A percentile compares a stretch with the other conserved stretches of the same genome.
Evolutionary conservation across 2,888 invertebrate species (phyloP).

Genomic region (Nematopogon swammerdamellus): DNA sequence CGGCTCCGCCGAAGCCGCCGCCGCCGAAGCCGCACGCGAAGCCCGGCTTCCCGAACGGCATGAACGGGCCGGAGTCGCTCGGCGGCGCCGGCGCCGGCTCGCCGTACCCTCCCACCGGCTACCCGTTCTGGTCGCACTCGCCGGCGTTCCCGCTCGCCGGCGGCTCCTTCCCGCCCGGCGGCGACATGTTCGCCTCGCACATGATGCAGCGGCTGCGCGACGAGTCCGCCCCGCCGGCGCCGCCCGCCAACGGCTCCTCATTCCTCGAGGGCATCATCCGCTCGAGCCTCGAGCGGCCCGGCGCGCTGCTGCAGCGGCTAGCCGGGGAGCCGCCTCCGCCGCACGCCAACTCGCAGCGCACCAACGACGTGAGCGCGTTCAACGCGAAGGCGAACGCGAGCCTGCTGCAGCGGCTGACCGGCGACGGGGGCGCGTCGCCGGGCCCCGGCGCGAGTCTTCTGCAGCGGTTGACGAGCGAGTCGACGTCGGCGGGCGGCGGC

Average conservation of each 20-base stretch:
- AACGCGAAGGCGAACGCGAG: slow-evolving; percentile 56
- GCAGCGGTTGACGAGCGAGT: slow-evolving; percentile 30
- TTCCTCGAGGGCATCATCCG: slow-evolving; percentile 82
- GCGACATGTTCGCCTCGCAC: slow-evolving; percentile 73
- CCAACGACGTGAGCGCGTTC: slow-evolving; percentile 66
- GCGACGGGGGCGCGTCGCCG: slow-evolving; percentile 62
- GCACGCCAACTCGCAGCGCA: slow-evolving; percentile 66
- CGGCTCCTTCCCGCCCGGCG: slow-evolving; percentile 49
- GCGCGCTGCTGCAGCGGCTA: slow-evolving; percentile 24
- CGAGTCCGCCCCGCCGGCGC: slow-evolving; percentile 52
- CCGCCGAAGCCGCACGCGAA: slow-evolving; percentile 46
- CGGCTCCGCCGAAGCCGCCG: slow-evolving; percentile 42
- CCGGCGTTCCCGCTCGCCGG: slow-evolving; percentile 49
- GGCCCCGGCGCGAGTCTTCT: slow-evolving; percentile 29
- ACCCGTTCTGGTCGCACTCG: slow-evolving; percentile 74
- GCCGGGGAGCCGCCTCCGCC: slow-evolving; percentile 31
- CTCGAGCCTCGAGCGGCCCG: slow-evolving; percentile 68
- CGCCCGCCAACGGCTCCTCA: slow-evolving; percentile 71
- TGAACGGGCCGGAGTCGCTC: slow-evolving; percentile 67
- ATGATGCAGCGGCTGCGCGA: slow-evolving; percentile 79
- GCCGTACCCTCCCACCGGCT: slow-evolving; percentile 66
- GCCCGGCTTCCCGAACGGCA: slow-evolving; percentile 47
- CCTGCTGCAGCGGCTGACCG: slow-evolving; percentile 62
- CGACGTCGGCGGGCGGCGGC: slow-evolving; percentile 59
- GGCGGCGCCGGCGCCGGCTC: slow-evolving; percentile 58